Conservation (phyloP, 2,888 invertebrate genomes). For the Escarpia spicata region DNA sequence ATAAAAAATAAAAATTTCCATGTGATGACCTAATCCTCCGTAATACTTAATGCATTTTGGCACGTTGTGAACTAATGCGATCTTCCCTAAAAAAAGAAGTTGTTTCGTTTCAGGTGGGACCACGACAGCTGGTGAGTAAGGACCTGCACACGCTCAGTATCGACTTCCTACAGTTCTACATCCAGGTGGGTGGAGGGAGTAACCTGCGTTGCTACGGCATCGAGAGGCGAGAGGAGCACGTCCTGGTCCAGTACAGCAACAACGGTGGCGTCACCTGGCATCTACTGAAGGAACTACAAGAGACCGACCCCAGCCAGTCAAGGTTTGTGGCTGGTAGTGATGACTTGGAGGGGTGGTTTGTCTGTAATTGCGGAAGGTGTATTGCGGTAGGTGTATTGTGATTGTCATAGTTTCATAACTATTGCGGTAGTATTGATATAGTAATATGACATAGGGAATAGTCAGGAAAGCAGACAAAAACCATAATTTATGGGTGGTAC, state of each 20-base stretch:
- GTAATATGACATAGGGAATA: too few species aligned
- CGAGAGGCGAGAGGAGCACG: conserved; percentile 56
- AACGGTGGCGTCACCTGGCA: conserved; percentile 64
- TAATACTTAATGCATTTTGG: background rate
- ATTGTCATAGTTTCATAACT: too few species aligned
- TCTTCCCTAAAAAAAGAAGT: background rate
- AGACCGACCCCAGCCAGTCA: conserved; percentile 43
- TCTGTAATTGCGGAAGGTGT: too few species aligned
- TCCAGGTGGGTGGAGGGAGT: conserved; percentile 55
- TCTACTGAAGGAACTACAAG: conserved; percentile 60
- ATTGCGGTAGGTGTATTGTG: too few species aligned
- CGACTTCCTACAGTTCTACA: conserved; percentile 63
- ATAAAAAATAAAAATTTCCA: too few species aligned
- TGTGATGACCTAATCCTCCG: too few species aligned
- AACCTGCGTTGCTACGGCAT: conserved; percentile 56
- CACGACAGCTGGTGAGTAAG: conserved; percentile 56
- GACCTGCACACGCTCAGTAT: conserved; percentile 57
- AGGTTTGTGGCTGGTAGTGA: conserved; percentile 45
- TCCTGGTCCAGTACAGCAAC: conserved; percentile 63
- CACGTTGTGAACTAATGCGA: background rate
- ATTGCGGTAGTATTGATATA: too few species aligned
- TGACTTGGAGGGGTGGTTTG: too few species aligned
- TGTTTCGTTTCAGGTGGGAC: conserved; percentile 52
- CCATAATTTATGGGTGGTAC: too few species aligned
- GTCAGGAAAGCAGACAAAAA: too few species aligned